Base-by-base conservation (phyloP, 2,113 vertebrate species). In the Hepsetus odoe region DNA sequence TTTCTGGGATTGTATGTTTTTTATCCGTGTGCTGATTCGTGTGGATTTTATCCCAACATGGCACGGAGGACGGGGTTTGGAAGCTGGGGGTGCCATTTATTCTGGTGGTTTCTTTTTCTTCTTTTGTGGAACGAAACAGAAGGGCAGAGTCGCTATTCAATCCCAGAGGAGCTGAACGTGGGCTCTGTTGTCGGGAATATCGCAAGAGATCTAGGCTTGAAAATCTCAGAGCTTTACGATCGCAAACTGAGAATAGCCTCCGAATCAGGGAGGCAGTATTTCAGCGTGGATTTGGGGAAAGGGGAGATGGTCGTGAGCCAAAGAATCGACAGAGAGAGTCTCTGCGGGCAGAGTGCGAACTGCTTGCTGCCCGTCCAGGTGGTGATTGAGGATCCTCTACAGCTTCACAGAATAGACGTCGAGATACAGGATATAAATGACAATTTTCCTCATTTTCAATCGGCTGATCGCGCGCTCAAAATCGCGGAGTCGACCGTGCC, bases 371-470 rank as follows among this genome's bases (percentile, higher is more conserved):
- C 84, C 14, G 74, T 88, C 46, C 81, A 88, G 61, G 70, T 88
- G 33, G 49, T 94, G 18, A 80, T 91, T 61, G 92, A 91, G 86
- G 89, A 92, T 1, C 91, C 92, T 55, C 84, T 92, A 53, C 90
- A 92, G 71, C 90, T 94, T 7, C 86, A 92, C 64, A 89, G 90
- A 0, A 72, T 93, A 5, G 92, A 93, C 79, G 90, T 94, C 74
- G 91, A 94, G 0, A 79, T 94, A 72, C 87, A 90, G 8, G 93
- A 94, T 0, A 91, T 93, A 59, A 95, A 95, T 0, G 94, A 94
- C 84, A 94, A 95, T 67, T 87, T 86, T 0, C 93, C 94, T 0
- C 83, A 83, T 80, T 95, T 95, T 66, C 85, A 79, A 20, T 89
- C 90, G 30, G 87, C 77, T 0, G 86, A 91, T 68, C 88, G 90